Evolutionary conservation across 2,113 vertebrate species (phyloP), one percentile per base, ranked within the genome.

Genomic region (Gallinago undulata): DNA sequence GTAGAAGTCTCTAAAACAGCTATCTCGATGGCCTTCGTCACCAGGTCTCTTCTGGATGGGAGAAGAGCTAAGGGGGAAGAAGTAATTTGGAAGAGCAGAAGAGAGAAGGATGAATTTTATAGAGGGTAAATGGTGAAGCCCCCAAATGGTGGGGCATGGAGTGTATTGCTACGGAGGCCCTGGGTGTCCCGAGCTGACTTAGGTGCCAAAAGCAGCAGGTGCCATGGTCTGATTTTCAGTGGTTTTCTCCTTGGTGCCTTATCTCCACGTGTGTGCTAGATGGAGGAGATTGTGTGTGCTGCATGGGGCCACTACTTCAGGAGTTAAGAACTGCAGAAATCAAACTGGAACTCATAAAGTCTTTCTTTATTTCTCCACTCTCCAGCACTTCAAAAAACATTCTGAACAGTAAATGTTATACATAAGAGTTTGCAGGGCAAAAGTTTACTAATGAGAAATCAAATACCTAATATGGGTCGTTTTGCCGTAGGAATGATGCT

Each of bases 391-490:
- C 62, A 39, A 31, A 91, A 84, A 78, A 25, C 10, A 17, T 90
- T 85, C 57, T 45, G 57, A 83, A 43, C 25, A 22, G 39, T 60
- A 45, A 56, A 14, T 18, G 11, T 47, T 72, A 4, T 0, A 25
- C 2, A 1, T 62, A 43, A 73, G 55, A 69, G 43, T 57, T 48
- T 78, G 30, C 50, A 70, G 37, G 69, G 27, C 6, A 5, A 9
- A 63, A 19, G 17, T 69, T 60, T 22, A 50, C 13, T 35, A 9
- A 0, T 68, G 53, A 69, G 51, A 51, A 69, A 28, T 9, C 19
- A 39, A 8, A 8, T 57, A 11, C 9, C 35, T 57, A 0, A 28
- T 33, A 12, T 0, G 11, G 41, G 50, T 85, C 7, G 0, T 51
- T 78, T 72, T 33, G 16, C 33, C 16, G 3, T 25, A 27, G 22